Evolutionary conservation across 2,797 vertebrate species (phyloP), one percentile per base, ranked within the genome.

Genomic region (Pseudomugil tenellus): DNA sequence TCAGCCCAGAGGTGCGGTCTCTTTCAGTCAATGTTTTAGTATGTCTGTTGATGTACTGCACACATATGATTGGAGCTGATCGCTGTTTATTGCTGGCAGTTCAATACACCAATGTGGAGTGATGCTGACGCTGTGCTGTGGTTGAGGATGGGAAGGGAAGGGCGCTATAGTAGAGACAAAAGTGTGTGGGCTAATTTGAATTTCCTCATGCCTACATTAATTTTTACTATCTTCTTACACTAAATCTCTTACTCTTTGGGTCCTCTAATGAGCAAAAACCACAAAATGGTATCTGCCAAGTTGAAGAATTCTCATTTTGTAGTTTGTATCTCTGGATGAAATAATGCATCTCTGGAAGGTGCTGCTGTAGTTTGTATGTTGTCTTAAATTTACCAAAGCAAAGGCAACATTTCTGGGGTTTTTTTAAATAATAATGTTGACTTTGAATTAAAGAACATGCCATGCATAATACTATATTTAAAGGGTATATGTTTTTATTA

Each of bases 11-110:
- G 63, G 82, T 77, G 79, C 73, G 63, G 83, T 83, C 84, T 79
- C 75, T 70, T 80, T 88, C 85, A 58, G 39, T 91, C 83, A 85
- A 32, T 77, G 81, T 85, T 90, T 90, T 85, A 84, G 89, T 92
- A 80, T 80, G 69, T 87, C 77, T 82, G 78, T 84, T 89, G 81
- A 87, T 85, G 73, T 62, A 84, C 67, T 73, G 86, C 77, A 70
- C 70, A 80, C 63, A 39, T 73, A 70, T 78, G 77, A 86, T 78
- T 83, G 46, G 65, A 81, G 63, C 65, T 84, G 71, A 86, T 88
- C 74, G 70, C 78, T 74, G 78, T 79, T 75, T 80, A 83, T 76
- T 71, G 74, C 71, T 28, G 56, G 59, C 17, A 13, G 71, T 75
- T 85, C 81, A 72, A 78, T 84, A 74, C 10, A 19, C 21, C 0